Percentiles rank a stretch among this genome's conserved stretches.
These are phyloP conservation scores for Mesocricetus auratus DNA, from an alignment of 2,113 vertebrate species.

Conservation along the genomic window DNA sequence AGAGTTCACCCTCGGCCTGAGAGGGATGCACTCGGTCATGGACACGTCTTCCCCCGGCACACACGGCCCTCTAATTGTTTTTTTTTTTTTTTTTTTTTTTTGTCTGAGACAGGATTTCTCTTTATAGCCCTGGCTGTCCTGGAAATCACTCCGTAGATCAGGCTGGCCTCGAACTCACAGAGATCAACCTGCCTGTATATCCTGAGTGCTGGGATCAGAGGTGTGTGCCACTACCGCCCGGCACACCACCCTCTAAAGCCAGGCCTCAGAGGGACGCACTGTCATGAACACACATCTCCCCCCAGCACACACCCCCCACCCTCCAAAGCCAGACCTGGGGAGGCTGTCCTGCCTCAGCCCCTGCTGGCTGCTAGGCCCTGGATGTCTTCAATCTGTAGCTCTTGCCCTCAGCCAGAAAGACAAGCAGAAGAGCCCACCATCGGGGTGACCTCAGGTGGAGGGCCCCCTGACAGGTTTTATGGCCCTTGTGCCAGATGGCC, in stretches of 20 bases:
- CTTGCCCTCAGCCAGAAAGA: slow-evolving; percentile 95
- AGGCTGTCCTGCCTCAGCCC: neutral
- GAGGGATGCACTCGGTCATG: neutral
- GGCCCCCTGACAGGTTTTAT: neutral
- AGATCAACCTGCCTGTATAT: no score
- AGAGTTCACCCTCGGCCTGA: neutral
- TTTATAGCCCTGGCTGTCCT: no score
- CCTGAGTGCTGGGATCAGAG: no score
- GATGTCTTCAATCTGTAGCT: slow-evolving; percentile 92
- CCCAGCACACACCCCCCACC: neutral
- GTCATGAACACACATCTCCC: no score
- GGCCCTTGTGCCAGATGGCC: neutral
- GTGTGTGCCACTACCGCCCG: no score
- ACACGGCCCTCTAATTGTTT: no score
- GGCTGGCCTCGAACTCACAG: no score
- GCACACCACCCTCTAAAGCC: neutral
- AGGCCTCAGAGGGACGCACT: neutral
- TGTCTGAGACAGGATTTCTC: no score
- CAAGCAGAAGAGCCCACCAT: slow-evolving; percentile 88
- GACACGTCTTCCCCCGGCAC: no score
- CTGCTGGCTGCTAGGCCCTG: slow-evolving; percentile 76
- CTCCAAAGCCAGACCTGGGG: neutral
- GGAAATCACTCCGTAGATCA: no score
- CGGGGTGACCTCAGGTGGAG: neutral
- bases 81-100: no score